Conservation (phyloP, 1,140 invertebrate genomes). For the Parasteatoda tepidariorum region DNA sequence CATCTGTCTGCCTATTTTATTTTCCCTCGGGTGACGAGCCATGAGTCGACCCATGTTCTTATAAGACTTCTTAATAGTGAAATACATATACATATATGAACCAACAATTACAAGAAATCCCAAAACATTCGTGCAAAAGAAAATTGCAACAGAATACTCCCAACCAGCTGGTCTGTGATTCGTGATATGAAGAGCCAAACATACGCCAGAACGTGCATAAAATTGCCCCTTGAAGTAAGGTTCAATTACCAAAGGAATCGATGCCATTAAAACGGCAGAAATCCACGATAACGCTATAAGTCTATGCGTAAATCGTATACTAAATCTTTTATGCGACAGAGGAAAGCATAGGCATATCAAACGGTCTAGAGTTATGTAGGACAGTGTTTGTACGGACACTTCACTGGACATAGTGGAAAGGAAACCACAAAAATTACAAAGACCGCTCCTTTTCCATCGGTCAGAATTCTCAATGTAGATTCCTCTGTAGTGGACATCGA, state of each 20-base stretch:
- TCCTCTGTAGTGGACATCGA: slow-evolving; percentile 73
- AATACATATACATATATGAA: slow-evolving; percentile 72
- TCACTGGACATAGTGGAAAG: slow-evolving; percentile 70
- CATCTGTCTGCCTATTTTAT: slow-evolving; percentile 67
- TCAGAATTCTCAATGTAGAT: slow-evolving; percentile 69
- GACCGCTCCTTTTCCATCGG: slow-evolving; percentile 68
- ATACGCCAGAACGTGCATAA: slow-evolving; percentile 79
- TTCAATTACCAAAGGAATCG: slow-evolving; percentile 76
- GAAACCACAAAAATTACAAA: slow-evolving; percentile 70
- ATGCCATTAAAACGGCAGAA: slow-evolving; percentile 74
- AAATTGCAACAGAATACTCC: slow-evolving; percentile 78
- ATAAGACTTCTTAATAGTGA: slow-evolving; percentile 75
- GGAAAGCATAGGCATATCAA: slow-evolving; percentile 79
- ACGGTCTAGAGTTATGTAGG: slow-evolving; percentile 81
- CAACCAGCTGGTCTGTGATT: slow-evolving; percentile 72
- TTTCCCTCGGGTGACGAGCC: slow-evolving; percentile 50
- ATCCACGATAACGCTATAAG: slow-evolving; percentile 76
- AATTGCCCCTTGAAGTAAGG: slow-evolving; percentile 74
- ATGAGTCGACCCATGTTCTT: slow-evolving; percentile 69
- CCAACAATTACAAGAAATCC: slow-evolving; percentile 70
- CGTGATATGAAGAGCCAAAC: slow-evolving; percentile 78
- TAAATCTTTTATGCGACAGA: slow-evolving; percentile 74
- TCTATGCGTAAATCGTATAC: slow-evolving; percentile 72
- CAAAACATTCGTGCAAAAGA: slow-evolving; percentile 75
- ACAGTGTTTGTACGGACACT: slow-evolving; percentile 79